Base-by-base conservation (phyloP, 2,888 invertebrate species). In the Hyles lineata region DNA sequence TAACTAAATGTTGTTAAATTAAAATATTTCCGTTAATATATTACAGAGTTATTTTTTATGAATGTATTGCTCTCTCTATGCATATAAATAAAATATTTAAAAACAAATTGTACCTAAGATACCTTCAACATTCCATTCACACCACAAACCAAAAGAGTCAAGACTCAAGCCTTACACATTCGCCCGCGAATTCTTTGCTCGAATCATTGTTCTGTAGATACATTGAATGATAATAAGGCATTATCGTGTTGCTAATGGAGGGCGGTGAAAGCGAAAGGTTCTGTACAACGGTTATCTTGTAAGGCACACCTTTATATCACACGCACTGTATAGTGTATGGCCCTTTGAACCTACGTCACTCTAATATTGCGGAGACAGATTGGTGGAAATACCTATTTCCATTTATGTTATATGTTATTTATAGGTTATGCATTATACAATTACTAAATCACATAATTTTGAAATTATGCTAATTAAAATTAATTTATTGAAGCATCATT, bases 221-320 rank as follows among this genome's bases (percentile, higher is more conserved):
- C 73, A 60, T 74, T 76, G 76, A 79, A 80, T 78, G 79, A 77
- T 82, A 84, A 83, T 80, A 77, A 78, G 74, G 74, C 83, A 83
- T 76, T 75, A 79, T 82, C 83, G 80, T 82, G 83, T 83, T 74
- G 73, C 17, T 73, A 58, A 70, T 75, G 69, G 78, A 81, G 50
- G 23, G 25, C 17, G 79, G 80, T 76, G 87, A 88, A 87, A 87
- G 85, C 77, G 78, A 84, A 79, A 82, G 79, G 77, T 80, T 78
- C 78, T 50, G 17, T 29, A 59, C 61, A 61, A 29, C 61, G n/a
- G 61, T 61, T 29, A 29, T 35, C 63, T 63, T 67, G 67, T 50
- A 43, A 23, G 50, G 8, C 67, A 25, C 43, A 50, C 23, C 43
- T 67, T 67, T 50, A 43, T 67, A 21, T 23, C 23, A 63, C 63